Percentiles rank a stretch among this genome's conserved stretches.
These are phyloP conservation scores for Trachurus trachurus DNA, from an alignment of 2,797 vertebrate species.

Conservation along the genomic window DNA sequence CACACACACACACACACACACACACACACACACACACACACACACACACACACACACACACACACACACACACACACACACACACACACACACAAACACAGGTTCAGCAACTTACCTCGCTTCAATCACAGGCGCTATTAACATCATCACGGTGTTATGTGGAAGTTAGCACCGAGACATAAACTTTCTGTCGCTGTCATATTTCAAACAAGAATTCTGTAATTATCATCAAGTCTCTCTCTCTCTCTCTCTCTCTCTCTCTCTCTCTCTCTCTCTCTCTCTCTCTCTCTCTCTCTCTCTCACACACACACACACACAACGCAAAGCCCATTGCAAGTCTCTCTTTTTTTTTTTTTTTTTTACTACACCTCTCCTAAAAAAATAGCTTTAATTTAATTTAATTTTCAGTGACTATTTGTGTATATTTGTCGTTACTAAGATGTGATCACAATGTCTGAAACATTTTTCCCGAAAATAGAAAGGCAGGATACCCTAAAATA, in stretches of 20 bases:
- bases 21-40: slow-evolving; percentile 39
- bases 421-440: too few species aligned
- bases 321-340: too few species aligned
- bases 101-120: slow-evolving; percentile 78
- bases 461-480: too few species aligned
- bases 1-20: slow-evolving; percentile 46
- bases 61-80: slow-evolving; percentile 37
- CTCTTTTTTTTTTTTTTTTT: too few species aligned
- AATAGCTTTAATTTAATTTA: neutral
- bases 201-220: slow-evolving; percentile 45
- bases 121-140: slow-evolving; percentile 76
- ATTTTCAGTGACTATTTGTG: neutral
- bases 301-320: too few species aligned
- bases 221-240: slow-evolving; percentile 11
- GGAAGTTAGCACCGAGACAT: slow-evolving; percentile 63
- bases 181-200: slow-evolving; percentile 55
- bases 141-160: slow-evolving; percentile 67
- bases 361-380: neutral
- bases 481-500: too few species aligned
- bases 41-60: slow-evolving; percentile 37
- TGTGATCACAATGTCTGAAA: too few species aligned
- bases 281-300: too few species aligned
- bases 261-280: too few species aligned
- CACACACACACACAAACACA: slow-evolving; percentile 35
- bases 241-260: too few species aligned